Evolutionary conservation across 2,113 vertebrate species (phyloP).

Genomic region (Perca fluviatilis): DNA sequence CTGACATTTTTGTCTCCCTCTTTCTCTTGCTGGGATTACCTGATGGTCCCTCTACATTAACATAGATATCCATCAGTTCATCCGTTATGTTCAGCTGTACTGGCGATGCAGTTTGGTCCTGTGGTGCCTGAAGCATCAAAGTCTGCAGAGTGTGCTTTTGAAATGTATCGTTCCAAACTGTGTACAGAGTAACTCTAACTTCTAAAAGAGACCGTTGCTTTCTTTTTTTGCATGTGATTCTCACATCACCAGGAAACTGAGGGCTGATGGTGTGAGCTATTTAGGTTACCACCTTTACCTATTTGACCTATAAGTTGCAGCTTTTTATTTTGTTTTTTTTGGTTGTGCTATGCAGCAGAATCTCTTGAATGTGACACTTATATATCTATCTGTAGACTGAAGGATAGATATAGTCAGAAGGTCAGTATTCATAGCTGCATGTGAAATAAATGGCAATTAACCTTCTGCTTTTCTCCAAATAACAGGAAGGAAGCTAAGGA

Average conservation of each 20-base stretch:
- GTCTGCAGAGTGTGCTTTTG: not conserved
- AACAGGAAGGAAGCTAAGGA: no score
- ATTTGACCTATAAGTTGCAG: not conserved
- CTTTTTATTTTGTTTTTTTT: not conserved
- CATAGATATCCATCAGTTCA: not conserved
- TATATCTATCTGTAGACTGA: not conserved
- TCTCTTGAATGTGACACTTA: not conserved
- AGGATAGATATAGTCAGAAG: not conserved
- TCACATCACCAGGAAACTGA: conserved; percentile 10
- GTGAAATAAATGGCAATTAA: not conserved
- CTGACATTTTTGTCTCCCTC: not conserved
- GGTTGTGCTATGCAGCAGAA: no score
- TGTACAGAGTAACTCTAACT: no score
- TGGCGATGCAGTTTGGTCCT: not conserved
- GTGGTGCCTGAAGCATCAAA: not conserved
- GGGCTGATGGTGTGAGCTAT: not conserved
- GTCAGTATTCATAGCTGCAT: not conserved
- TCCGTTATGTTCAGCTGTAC: not conserved
- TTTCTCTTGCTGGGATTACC: not conserved
- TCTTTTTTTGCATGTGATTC: not conserved
- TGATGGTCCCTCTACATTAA: not conserved
- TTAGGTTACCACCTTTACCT: not conserved
- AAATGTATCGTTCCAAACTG: not conserved
- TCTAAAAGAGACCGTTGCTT: not conserved
- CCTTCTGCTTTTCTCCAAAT: not conserved